Conservation (phyloP, 2,888 invertebrate genomes). For the Lochmaea capreae region DNA sequence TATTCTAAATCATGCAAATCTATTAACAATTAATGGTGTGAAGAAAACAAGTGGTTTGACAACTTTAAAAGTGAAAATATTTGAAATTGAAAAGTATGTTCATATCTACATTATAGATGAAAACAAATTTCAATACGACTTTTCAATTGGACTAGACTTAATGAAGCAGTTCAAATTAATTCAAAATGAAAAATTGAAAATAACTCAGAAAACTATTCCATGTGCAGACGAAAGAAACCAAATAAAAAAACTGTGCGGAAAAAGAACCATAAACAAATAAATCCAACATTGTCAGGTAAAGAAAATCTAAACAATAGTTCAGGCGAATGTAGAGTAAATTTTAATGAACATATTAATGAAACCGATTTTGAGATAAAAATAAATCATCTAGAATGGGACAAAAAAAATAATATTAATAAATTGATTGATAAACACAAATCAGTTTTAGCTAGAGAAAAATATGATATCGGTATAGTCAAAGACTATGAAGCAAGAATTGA, state of each 20-base stretch:
- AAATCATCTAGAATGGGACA: not conserved
- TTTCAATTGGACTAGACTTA: not conserved
- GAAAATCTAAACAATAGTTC: too few species aligned
- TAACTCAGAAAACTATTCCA: not conserved
- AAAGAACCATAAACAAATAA: too few species aligned
- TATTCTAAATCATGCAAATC: not conserved
- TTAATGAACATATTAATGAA: not conserved
- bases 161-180: not conserved
- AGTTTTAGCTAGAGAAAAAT: slow-evolving; percentile 43
- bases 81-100: not conserved
- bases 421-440: slow-evolving; percentile 37
- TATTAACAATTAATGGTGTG: not conserved
- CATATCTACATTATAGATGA: not conserved
- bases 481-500: slow-evolving; percentile 3
- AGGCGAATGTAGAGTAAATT: not conserved
- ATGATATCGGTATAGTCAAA: slow-evolving; percentile 40
- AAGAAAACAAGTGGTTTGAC: not conserved
- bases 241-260: too few species aligned
- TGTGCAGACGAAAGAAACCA: not conserved
- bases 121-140: not conserved
- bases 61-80: not conserved
- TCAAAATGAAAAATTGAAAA: slow-evolving; percentile 25
- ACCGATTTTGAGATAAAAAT: not conserved
- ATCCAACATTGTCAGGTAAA: too few species aligned
- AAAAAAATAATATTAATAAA: not conserved